Percentiles rank a stretch among this genome's conserved stretches.
Conservation (phyloP, 2,888 invertebrate species). For the Teleogryllus oceanicus region DNA sequence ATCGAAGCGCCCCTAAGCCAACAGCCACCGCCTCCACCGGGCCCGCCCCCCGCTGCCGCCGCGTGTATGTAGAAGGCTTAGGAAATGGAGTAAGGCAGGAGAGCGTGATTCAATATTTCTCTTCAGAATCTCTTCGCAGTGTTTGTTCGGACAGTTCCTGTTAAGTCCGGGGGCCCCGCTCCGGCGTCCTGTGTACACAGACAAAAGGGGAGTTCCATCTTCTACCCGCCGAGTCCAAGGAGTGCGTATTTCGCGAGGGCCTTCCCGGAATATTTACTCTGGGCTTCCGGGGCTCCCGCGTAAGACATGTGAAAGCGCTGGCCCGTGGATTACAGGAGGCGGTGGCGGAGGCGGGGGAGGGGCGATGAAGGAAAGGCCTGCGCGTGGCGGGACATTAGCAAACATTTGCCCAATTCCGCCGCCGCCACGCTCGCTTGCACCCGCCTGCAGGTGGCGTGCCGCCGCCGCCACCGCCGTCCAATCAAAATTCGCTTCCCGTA, state of each 20-base stretch:
- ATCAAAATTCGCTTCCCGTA: too few species aligned
- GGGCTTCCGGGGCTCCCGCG: not conserved
- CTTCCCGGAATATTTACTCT: not conserved
- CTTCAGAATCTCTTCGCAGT: conserved; percentile 1
- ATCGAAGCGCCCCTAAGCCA: not conserved
- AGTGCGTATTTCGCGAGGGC: not conserved
- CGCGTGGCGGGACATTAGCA: too few species aligned
- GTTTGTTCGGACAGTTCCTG: conserved; percentile 10
- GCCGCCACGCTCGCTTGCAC: too few species aligned
- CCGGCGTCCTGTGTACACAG: not conserved
- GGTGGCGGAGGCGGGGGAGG: too few species aligned
- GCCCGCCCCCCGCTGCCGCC: not conserved
- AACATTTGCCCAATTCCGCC: too few species aligned
- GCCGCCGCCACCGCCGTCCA: too few species aligned
- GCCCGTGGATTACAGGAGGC: too few species aligned
- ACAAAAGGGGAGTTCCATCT: too few species aligned
- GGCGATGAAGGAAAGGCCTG: too few species aligned
- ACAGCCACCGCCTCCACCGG: not conserved
- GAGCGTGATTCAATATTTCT: conserved; percentile 18
- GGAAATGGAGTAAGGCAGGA: conserved; percentile 18
- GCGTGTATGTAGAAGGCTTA: conserved; percentile 11
- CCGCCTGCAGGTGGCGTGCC: too few species aligned
- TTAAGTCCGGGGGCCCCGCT: not conserved
- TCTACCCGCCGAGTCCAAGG: not conserved
- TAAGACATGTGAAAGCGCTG: not conserved